These are phyloP conservation scores for Teinopalpus imperialis DNA, from an alignment of 2,888 invertebrate species.

Conservation along the genomic window DNA sequence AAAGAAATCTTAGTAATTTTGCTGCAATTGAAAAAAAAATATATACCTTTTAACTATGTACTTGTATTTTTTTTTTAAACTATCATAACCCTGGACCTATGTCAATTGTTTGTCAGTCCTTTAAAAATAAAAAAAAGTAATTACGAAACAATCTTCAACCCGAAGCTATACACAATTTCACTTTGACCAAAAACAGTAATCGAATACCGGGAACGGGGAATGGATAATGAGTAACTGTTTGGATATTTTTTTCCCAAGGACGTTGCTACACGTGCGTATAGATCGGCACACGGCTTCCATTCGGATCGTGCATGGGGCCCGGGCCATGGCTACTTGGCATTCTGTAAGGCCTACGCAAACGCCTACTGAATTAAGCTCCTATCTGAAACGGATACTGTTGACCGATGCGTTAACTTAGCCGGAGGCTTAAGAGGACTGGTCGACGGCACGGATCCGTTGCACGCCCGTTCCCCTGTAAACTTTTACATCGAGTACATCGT, in stretches of 20 bases:
- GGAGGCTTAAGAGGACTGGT: constrained; percentile 21
- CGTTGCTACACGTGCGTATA: constrained; percentile 6
- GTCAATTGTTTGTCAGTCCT: no score
- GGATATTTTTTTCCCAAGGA: constrained; percentile 24
- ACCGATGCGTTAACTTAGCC: constrained; percentile 9
- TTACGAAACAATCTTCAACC: no score
- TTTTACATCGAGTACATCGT: constrained; percentile 2
- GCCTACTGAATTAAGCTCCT: constrained; percentile 18
- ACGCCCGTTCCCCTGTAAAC: neutral
- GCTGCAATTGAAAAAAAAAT: no score
- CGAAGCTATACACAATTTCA: no score
- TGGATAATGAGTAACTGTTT: constrained; percentile 17
- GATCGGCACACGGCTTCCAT: neutral
- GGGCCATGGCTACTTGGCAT: constrained; percentile 17
- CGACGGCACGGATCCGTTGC: constrained; percentile 5
- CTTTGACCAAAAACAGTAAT: no score
- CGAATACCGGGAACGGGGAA: constrained; percentile 16
- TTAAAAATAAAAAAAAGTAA: no score
- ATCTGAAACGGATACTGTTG: constrained; percentile 23
- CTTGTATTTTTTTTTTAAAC: no score
- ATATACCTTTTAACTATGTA: no score
- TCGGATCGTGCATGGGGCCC: constrained; percentile 3
- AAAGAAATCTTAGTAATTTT: no score
- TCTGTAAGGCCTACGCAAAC: constrained; percentile 9
- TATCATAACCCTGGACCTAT: no score